Percentiles rank a stretch among this genome's conserved stretches.
These are phyloP conservation scores for Suricata suricatta DNA, from an alignment of 2,113 vertebrate genomes.

Conservation along the genomic window DNA sequence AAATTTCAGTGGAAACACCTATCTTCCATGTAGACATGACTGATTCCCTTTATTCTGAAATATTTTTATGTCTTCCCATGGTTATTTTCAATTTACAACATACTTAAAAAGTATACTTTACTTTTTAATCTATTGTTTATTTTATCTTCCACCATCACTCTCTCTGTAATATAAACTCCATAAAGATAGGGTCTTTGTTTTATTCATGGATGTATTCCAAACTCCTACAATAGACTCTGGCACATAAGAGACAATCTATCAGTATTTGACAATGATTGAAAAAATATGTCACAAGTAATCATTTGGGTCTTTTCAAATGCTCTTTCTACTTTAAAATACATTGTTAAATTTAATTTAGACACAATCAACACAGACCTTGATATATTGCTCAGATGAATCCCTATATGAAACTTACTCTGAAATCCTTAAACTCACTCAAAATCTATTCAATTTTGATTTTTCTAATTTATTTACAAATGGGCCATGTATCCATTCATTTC, in stretches of 20 bases:
- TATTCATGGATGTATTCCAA: not conserved
- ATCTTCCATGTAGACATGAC: not conserved
- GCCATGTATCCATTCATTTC: not conserved
- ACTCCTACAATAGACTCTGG: not conserved
- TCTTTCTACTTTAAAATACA: constrained; percentile 31
- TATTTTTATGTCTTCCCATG: not conserved
- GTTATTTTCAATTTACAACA: not conserved
- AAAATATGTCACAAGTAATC: constrained; percentile 30
- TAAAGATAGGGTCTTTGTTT: not conserved
- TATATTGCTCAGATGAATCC: constrained; percentile 34
- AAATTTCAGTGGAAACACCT: not conserved
- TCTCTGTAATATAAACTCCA: not conserved
- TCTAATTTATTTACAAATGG: constrained; percentile 39
- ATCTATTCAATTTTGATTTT: constrained; percentile 34
- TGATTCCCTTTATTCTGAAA: not conserved
- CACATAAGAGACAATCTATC: not conserved
- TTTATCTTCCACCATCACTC: not conserved
- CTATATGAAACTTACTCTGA: constrained; percentile 21
- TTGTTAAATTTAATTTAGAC: constrained; percentile 26
- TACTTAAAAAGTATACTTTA: not conserved
- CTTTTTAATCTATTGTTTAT: not conserved
- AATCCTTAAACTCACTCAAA: constrained; percentile 43
- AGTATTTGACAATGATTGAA: constrained; percentile 44
- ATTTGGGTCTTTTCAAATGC: constrained; percentile 12
- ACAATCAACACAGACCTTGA: not conserved